phyloP scores from a whole-genome alignment of 2,888 invertebrate species.

The Nematopogon swammerdamellus region DNA sequence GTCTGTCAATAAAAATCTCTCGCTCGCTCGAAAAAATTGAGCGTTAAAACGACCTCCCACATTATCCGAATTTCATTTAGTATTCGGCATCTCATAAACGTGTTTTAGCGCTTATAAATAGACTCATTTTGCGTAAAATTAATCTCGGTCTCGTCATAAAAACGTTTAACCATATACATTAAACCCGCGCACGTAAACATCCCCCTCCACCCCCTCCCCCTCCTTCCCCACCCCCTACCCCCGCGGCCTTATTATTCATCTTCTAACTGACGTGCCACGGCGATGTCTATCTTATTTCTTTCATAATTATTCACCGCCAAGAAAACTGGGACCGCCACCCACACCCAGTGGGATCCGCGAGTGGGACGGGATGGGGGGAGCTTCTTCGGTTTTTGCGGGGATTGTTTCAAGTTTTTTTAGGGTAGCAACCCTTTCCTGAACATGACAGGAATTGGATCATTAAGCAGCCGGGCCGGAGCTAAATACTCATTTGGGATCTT shows the following conservation, averaged over 20 bases:
- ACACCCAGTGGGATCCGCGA: too few species aligned
- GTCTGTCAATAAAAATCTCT: too few species aligned
- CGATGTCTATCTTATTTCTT: slow-evolving; percentile 58
- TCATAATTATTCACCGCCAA: slow-evolving; percentile 52
- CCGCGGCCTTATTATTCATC: slow-evolving; percentile 46
- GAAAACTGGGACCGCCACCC: too few species aligned
- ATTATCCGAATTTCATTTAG: too few species aligned
- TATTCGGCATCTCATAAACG: neutral
- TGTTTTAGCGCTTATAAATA: neutral
- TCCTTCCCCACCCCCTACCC: neutral
- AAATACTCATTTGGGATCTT: slow-evolving; percentile 25
- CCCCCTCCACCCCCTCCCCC: neutral
- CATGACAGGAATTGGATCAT: slow-evolving; percentile 58
- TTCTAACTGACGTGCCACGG: slow-evolving; percentile 45
- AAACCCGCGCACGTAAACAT: neutral
- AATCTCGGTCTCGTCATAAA: neutral
- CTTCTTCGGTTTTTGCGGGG: slow-evolving; percentile 57
- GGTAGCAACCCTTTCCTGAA: slow-evolving; percentile 55
- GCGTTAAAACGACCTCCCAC: too few species aligned
- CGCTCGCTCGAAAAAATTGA: too few species aligned
- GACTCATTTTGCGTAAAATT: neutral
- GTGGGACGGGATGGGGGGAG: too few species aligned
- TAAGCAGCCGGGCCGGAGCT: slow-evolving; percentile 51
- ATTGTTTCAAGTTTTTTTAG: slow-evolving; percentile 57
- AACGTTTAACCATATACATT: neutral